Conservation (phyloP, 1,140 invertebrate genomes). For the Aphelenchoides fujianensis region DNA sequence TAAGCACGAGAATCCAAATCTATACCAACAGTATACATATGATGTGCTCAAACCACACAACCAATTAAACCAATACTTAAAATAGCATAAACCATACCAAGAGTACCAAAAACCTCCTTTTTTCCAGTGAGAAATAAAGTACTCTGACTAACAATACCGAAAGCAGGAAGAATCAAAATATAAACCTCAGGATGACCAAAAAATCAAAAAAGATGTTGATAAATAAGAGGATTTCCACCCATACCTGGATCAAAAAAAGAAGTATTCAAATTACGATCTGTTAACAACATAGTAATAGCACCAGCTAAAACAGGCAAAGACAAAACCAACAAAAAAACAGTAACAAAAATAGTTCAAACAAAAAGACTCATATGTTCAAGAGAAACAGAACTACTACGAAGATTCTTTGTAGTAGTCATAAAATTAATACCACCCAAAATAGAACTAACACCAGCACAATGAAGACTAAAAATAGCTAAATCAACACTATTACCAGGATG, state of each 20-base stretch:
- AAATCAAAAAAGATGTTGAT: slow-evolving; percentile 77
- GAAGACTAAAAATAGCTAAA: slow-evolving; percentile 51
- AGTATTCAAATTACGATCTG: slow-evolving; percentile 72
- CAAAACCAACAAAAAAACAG: slow-evolving; percentile 69
- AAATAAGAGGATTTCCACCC: slow-evolving; percentile 72
- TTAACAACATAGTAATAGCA: slow-evolving; percentile 73
- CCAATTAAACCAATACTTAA: slow-evolving; percentile 62
- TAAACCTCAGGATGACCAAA: slow-evolving; percentile 77
- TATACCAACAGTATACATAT: slow-evolving; percentile 70
- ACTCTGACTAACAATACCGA: slow-evolving; percentile 60
- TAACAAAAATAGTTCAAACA: slow-evolving; percentile 72
- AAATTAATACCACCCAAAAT: slow-evolving; percentile 53
- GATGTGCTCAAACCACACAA: slow-evolving; percentile 63
- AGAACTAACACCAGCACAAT: slow-evolving; percentile 47
- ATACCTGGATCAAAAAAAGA: slow-evolving; percentile 71
- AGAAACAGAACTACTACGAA: slow-evolving; percentile 62
- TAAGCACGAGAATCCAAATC: slow-evolving; percentile 73
- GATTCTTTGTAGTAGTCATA: slow-evolving; percentile 63
- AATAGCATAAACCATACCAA: slow-evolving; percentile 63
- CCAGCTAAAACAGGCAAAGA: slow-evolving; percentile 73
- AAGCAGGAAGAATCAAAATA: slow-evolving; percentile 69
- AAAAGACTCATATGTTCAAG: slow-evolving; percentile 67
- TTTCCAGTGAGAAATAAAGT: slow-evolving; percentile 46
- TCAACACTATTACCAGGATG: slow-evolving; percentile 64
- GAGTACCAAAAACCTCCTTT: slow-evolving; percentile 45